Conservation (phyloP, 1,140 invertebrate genomes). For the silkworm (Bombyx mori) region DNA sequence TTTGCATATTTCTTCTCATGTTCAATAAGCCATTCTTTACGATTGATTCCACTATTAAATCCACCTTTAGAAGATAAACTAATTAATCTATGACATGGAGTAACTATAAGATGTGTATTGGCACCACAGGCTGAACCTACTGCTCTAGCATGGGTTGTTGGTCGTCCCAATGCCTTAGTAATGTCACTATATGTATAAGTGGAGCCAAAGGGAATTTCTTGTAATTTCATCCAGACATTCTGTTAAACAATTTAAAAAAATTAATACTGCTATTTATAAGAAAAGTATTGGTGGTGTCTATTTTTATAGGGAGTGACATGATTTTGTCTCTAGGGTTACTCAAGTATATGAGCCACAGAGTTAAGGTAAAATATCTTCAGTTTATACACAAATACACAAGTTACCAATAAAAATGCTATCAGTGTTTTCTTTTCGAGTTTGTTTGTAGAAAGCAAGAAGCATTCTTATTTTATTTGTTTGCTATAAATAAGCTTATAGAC, state of each 20-base stretch:
- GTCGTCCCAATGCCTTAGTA: constrained; percentile 45
- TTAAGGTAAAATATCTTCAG: too few relatives aligned
- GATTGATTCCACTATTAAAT: constrained; percentile 47
- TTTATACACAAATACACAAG: too few relatives aligned
- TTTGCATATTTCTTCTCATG: constrained; percentile 45
- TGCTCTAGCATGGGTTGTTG: constrained; percentile 46
- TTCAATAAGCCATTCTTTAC: constrained; percentile 53
- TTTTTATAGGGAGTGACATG: too few relatives aligned
- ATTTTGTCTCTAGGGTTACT: too few relatives aligned
- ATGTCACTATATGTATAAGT: constrained; percentile 54
- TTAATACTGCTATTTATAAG: not conserved
- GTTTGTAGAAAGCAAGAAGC: not conserved
- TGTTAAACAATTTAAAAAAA: constrained; percentile 19
- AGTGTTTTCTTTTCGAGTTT: too few relatives aligned
- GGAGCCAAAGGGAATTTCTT: constrained; percentile 45
- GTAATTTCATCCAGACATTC: constrained; percentile 55
- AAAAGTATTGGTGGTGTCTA: not conserved
- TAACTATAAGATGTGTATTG: constrained; percentile 50
- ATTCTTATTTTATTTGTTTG: constrained; percentile 4
- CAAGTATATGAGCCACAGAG: too few relatives aligned
- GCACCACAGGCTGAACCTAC: constrained; percentile 59
- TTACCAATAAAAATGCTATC: too few relatives aligned
- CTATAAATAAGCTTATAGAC: not conserved
- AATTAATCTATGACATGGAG: constrained; percentile 59
- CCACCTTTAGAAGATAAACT: constrained; percentile 46